Evolutionary conservation across 2,113 vertebrate genomes (phyloP), one percentile per base, ranked within the genome.

Genomic region (Pao palembangensis): DNA sequence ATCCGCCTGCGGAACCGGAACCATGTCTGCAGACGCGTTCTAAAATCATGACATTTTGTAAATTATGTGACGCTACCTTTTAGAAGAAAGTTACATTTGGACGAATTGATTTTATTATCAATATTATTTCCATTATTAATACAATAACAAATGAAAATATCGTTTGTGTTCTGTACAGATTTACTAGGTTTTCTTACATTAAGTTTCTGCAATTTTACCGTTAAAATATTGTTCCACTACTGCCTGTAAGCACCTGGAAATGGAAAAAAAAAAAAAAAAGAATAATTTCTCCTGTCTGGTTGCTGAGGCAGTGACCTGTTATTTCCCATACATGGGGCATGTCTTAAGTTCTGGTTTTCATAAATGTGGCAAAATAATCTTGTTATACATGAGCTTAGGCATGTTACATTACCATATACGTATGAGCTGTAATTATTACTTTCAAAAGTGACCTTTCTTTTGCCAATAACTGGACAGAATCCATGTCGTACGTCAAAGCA

Each of bases 361-460:
- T 49, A 2, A 20, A 38, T 68, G 28, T n/a, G 53, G 67, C 5
- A 23, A 57, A 62, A 21, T 55, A 67, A 67, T 44, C 8, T 0
- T 21, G 65, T 71, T 48, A 46, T 13, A 43, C 13, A 38, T 38
- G 50, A 15, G 58, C 13, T 21, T 0, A 0, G 28, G 16, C 50
- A 41, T 49, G 17, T 64, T 55, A 52, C 59, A 38, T 71, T 51
- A 73, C 25, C 58, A 19, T 31, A 42, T 38, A 17, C 28, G 17
- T 52, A 46, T 31, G 14, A 64, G 34, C 34, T 58, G 55, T 25
- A 51, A 69, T 60, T 38, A 43, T 55, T 59, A 34, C 8, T 75
- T 66, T 55, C 72, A 28, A 70, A 64, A 75, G 71, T 68, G 60
- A 75, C 70, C 72, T 63, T 72, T 15, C 43, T 55, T 23, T 20